Base-by-base conservation (phyloP, 2,888 invertebrate species). In the Adelphocoris suturalis region DNA sequence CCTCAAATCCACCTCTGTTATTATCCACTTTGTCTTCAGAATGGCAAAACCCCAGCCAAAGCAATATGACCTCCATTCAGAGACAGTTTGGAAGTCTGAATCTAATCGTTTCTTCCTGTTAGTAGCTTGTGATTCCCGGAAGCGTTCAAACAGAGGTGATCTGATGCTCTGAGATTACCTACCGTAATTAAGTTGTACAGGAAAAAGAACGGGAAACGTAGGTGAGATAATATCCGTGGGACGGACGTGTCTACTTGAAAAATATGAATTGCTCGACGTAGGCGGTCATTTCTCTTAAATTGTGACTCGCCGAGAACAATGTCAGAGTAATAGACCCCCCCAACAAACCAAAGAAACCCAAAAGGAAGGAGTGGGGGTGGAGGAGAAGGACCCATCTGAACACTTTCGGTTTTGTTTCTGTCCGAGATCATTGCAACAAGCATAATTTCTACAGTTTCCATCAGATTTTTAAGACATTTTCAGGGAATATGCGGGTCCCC, bases 21-120 rank as follows among this genome's bases (percentile, higher is more conserved):
- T 37, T 37, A 37, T 37, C 37, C 37, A 37, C 37, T 37, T 37
- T 37, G 37, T 37, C 37, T 37, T 37, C 7, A 37, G 37, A 37
- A 37, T 37, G 37, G 37, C 7, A 7, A 37, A 37, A 37, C 37
- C 2, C 37, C 37, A 37, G 37, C 37, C 23, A 5, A 68, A 2
- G 0, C 12, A 23, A 19, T 0, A 68, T 68, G 68, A 19, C 68
- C 68, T 68, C 27, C 23, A 23, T 68, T 23, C 13, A 52, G 52
- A 11, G 68, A 23, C 3, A 68, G 19, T 68, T 68, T 9, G 68
- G 68, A 0, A 68, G 19, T 9, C 68, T 1, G 61, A 23, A 19
- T 13, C 68, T 68, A 68, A 68, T 68, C 68, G 11, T 68, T 23
- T 23, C 68, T 68, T 68, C 68, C 68, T 68, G 68, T 68, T 68